These are phyloP conservation scores for Pocillopora verrucosa DNA, from an alignment of 64 coral and sea anemone species.

Conservation along the genomic window DNA sequence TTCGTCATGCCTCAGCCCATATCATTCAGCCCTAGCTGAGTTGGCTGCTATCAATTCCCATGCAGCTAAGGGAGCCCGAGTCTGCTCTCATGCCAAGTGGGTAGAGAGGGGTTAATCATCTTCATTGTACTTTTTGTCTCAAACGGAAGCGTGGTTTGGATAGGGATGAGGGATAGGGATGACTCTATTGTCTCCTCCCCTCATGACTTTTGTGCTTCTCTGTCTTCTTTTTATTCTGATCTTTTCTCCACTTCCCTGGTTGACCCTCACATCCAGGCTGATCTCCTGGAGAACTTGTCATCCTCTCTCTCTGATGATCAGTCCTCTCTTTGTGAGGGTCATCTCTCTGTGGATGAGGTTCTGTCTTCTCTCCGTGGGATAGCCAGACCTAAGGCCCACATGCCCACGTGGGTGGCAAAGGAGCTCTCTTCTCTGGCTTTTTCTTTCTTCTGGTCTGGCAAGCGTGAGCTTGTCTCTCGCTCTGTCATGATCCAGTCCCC, in stretches of 20 bases:
- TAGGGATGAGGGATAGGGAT: not conserved
- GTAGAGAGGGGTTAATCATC: slow-evolving; percentile 38
- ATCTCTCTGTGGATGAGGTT: not conserved
- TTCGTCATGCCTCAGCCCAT: not conserved
- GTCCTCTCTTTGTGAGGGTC: not conserved
- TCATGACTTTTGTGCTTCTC: not conserved
- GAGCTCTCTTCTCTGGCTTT: not conserved
- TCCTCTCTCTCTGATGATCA: not conserved
- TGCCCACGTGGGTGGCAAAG: not conserved
- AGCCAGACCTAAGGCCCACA: not conserved
- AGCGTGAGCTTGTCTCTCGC: not conserved
- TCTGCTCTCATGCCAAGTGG: not conserved
- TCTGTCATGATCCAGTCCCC: not conserved
- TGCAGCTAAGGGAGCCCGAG: not conserved
- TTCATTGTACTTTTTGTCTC: not conserved
- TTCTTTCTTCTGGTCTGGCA: slow-evolving; percentile 16
- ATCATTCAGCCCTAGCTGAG: not conserved
- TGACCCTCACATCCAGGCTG: not conserved
- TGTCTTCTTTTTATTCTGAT: not conserved
- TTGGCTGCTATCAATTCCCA: not conserved
- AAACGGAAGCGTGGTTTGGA: not conserved
- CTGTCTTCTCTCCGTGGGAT: not conserved
- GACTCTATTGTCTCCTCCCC: not conserved
- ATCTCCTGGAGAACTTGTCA: not conserved
- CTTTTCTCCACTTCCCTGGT: not conserved